Percentiles rank a stretch among this genome's conserved stretches.
Evolutionary conservation across 2,888 invertebrate species (phyloP).

Genomic region (Pecten maximus): DNA sequence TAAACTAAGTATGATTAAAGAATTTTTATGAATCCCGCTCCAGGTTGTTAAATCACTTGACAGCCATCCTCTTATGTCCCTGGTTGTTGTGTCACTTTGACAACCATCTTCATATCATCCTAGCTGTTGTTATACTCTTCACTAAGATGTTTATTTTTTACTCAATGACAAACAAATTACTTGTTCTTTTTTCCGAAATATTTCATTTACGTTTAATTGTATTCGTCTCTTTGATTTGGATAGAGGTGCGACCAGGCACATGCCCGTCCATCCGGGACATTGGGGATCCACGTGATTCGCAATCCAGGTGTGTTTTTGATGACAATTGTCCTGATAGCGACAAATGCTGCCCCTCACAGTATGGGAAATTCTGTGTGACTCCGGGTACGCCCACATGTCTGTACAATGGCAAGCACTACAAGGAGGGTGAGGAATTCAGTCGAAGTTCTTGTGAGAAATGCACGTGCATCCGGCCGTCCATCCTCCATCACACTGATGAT

Average conservation of each 20-base stretch:
- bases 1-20: no score
- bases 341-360: neutral
- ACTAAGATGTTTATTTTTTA: no score
- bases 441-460: neutral
- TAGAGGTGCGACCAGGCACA: neutral
- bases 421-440: neutral
- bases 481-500: neutral
- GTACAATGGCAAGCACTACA: neutral
- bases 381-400: neutral
- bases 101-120: no score
- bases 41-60: no score
- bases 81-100: no score
- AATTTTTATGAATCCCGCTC: no score
- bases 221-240: neutral
- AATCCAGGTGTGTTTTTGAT: neutral
- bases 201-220: neutral
- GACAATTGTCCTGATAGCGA: neutral
- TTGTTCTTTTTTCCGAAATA: no score
- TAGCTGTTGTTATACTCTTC: no score
- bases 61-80: no score
- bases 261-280: neutral
- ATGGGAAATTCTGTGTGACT: neutral
- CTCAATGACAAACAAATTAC: no score
- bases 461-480: constrained; percentile 9
- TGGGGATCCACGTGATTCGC: neutral